Base-by-base conservation (phyloP, 1,140 invertebrate species). In the Panulirus ornatus region DNA sequence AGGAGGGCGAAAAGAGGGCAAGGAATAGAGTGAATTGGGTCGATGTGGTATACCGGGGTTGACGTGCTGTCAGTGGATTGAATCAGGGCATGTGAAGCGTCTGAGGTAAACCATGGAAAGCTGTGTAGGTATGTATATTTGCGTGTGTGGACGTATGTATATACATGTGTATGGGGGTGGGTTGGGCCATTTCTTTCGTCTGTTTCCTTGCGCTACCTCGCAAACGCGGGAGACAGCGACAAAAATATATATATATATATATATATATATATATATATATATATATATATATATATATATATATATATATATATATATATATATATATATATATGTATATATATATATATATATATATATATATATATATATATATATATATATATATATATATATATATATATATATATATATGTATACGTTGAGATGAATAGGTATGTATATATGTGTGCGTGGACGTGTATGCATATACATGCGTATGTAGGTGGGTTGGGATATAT, bases 231-330 rank as follows among this genome's bases (percentile, higher is more conserved):
- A n/a, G n/a, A n/a, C n/a, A n/a, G n/a, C n/a, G n/a, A n/a, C n/a
- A n/a, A n/a, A n/a, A n/a, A 78, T 47, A 40, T 78, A 47, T 78
- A 47, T 40, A 47, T 47, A 40, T 78, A 78, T 47, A 78, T 27
- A 42, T n/a, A 27, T 47, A 27, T 78, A 47, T 78, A 34, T 71
- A 34, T 71, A 34, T 71, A 34, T 71, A 22, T 34, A 34, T 71
- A 71, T 71, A 34, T 71, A 71, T 71, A 71, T 22, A 71, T 16
- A 34, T 71, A 34, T 71, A 34, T 71, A 34, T 71, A 22, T 71
- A 34, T 71, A 71, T 71, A 34, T 71, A 71, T 71, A 34, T 22
- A 71, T 22, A 34, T 71, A 34, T 71, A 34, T 71, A 34, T 71
- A 34, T 71, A 34, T 71, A 22, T 71, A 34, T 71, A 71, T 71